Percentiles rank a stretch among this genome's conserved stretches.
Evolutionary conservation across 2,113 vertebrate species (phyloP).

Genomic region (Mesitornis unicolor): DNA sequence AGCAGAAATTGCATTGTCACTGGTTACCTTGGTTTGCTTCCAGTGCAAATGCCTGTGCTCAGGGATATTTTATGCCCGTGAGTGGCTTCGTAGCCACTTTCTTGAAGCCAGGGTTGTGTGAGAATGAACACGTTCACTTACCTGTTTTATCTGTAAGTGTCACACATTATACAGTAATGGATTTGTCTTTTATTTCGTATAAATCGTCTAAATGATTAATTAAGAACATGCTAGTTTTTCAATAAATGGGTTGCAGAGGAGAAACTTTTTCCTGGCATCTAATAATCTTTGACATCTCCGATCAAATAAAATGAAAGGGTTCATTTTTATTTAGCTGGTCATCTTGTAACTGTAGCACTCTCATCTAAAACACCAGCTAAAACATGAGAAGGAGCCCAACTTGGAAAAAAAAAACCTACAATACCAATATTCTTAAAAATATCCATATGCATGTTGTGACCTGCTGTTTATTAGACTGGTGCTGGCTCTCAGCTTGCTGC

Average conservation of each 20-base stretch:
- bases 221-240: background rate
- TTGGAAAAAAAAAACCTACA: background rate
- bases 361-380: background rate
- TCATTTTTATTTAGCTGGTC: background rate
- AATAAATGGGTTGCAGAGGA: background rate
- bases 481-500: background rate
- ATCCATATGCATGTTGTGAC: background rate
- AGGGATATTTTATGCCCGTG: background rate
- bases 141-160: background rate
- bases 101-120: background rate
- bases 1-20: background rate
- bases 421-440: background rate
- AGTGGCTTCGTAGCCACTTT: background rate
- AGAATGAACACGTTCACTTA: background rate
- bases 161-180: background rate
- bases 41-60: too few relatives aligned
- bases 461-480: background rate
- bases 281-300: background rate
- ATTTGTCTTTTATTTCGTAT: background rate
- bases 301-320: background rate
- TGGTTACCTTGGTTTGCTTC: background rate
- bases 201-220: background rate
- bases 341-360: background rate
- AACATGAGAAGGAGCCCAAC: background rate
- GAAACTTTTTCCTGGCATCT: background rate